A percentile compares a stretch with the other conserved stretches of the same genome.
These are phyloP conservation scores for Mormoops blainvillei DNA, from an alignment of 2,113 vertebrate species.

Conservation along the genomic window DNA sequence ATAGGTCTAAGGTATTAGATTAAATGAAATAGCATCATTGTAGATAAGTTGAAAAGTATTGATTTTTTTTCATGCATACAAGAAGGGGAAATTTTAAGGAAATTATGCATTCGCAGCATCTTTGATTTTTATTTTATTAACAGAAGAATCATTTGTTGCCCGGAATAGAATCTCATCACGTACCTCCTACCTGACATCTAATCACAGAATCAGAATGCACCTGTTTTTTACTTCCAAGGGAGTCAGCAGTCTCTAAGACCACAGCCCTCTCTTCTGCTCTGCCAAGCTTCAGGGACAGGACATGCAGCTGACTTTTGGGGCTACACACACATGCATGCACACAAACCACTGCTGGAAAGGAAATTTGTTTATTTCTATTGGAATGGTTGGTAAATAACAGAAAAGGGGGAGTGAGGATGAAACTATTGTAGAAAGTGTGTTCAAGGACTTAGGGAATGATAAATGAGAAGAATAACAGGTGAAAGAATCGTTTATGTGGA, in stretches of 20 bases:
- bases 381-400: neutral
- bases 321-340: neutral
- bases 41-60: neutral
- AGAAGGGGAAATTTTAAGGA: constrained; percentile 17
- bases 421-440: neutral
- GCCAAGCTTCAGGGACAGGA: neutral
- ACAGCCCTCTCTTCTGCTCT: neutral
- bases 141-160: neutral
- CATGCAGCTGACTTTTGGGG: neutral
- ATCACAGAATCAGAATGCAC: neutral
- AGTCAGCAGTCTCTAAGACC: neutral
- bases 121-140: neutral
- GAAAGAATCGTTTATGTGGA: neutral
- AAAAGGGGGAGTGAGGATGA: neutral
- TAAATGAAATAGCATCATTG: neutral
- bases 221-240: neutral
- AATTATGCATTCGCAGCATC: neutral
- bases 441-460: neutral
- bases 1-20: neutral
- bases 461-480: neutral
- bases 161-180: neutral
- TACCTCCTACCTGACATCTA: neutral
- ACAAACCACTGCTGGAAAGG: neutral
- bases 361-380: neutral
- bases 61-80: neutral